Conservation (phyloP, 2,888 invertebrate genomes). For the Campaea margaritaria region DNA sequence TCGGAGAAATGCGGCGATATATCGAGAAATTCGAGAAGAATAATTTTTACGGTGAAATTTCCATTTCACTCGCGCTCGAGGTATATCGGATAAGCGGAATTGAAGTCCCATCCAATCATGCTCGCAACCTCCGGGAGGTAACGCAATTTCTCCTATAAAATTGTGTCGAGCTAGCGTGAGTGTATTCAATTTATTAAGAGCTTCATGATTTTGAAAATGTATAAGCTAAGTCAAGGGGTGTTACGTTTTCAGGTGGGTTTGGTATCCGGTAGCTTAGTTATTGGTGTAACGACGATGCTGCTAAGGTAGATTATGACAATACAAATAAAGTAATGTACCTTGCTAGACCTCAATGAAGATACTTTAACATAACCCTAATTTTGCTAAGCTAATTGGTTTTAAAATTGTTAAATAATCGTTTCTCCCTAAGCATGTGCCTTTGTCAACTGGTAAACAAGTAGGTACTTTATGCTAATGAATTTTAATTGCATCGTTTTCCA, state of each 20-base stretch:
- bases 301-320: too few relatives aligned
- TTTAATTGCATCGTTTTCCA: too few relatives aligned
- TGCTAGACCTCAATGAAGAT: too few relatives aligned
- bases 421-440: too few relatives aligned
- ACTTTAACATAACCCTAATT: too few relatives aligned
- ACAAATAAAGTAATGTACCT: too few relatives aligned
- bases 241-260: neutral
- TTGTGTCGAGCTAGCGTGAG: constrained; percentile 25
- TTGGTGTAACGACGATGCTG: too few relatives aligned
- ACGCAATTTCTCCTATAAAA: constrained; percentile 34
- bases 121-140: constrained; percentile 25
- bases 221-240: neutral
- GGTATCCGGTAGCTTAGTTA: too few relatives aligned
- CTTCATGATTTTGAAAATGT: constrained; percentile 19
- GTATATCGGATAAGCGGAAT: constrained; percentile 40
- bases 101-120: constrained; percentile 37
- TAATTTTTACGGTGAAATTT: constrained; percentile 33
- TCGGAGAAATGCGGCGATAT: constrained; percentile 5
- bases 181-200: constrained; percentile 25
- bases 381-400: too few relatives aligned
- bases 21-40: constrained; percentile 13
- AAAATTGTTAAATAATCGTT: too few relatives aligned
- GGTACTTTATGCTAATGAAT: too few relatives aligned
- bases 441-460: too few relatives aligned
- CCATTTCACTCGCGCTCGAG: constrained; percentile 25